These are phyloP conservation scores for Equus przewalskii DNA, from an alignment of 2,113 vertebrate species.

Conservation along the genomic window DNA sequence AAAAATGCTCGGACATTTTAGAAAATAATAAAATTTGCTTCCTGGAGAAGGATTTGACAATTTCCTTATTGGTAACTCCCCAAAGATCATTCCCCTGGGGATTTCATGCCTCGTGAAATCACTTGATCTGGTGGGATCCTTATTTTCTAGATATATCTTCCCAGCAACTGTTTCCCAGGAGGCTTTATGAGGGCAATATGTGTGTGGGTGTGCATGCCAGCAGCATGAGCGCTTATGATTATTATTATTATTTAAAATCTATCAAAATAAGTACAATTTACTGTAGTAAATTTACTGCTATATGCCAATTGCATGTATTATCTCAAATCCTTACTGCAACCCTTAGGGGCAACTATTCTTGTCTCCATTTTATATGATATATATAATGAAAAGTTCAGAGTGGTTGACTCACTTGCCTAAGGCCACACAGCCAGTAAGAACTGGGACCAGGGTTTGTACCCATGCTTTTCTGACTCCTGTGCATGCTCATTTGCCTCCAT, in stretches of 20 bases:
- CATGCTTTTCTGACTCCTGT: neutral
- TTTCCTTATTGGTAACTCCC: constrained; percentile 19
- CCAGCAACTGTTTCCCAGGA: neutral
- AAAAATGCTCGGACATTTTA: neutral
- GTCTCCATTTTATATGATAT: neutral
- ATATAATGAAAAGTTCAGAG: neutral
- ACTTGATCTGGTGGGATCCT: neutral
- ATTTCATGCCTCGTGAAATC: constrained; percentile 41
- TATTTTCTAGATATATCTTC: constrained; percentile 10
- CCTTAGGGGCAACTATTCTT: neutral
- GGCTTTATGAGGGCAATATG: neutral
- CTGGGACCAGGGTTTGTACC: neutral
- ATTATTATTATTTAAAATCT: constrained; percentile 4
- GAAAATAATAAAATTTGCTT: constrained; percentile 26
- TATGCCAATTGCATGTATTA: neutral
- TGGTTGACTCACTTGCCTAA: neutral
- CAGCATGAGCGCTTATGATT: neutral
- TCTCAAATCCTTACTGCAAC: neutral
- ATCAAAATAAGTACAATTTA: neutral
- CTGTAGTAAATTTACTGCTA: neutral
- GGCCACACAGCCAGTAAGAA: neutral
- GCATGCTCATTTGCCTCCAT: neutral
- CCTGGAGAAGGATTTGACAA: constrained; percentile 10
- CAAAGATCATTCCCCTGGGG: neutral
- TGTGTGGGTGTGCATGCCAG: neutral